phyloP scores from a whole-genome alignment of 1,140 invertebrate species.

The Drosophila mojavensis region DNA sequence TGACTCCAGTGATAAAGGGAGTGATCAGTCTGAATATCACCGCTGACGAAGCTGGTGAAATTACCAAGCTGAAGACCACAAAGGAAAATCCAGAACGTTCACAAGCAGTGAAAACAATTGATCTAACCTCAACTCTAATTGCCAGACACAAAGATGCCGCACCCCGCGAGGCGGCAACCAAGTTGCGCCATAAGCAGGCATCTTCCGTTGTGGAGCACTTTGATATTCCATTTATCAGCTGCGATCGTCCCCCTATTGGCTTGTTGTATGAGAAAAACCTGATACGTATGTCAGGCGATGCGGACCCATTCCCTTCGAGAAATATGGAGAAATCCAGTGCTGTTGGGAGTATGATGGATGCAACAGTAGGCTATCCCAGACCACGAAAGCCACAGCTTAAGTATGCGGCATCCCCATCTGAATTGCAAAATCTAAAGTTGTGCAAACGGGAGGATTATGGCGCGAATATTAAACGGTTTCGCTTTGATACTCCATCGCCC shows the following conservation, averaged over 20 bases:
- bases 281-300: neutral
- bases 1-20: slow-evolving; percentile 23
- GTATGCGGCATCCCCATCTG: slow-evolving; percentile 38
- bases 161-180: slow-evolving; percentile 58
- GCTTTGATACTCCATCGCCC: slow-evolving; percentile 72
- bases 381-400: slow-evolving; percentile 39
- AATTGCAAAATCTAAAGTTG: slow-evolving; percentile 52
- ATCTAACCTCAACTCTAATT: slow-evolving; percentile 60
- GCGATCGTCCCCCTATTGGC: slow-evolving; percentile 20
- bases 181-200: slow-evolving; percentile 29
- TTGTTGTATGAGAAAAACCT: slow-evolving; percentile 9
- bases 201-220: slow-evolving; percentile 41
- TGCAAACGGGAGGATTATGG: slow-evolving; percentile 48
- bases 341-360: slow-evolving; percentile 50
- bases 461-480: slow-evolving; percentile 62
- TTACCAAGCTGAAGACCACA: neutral
- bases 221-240: slow-evolving; percentile 73
- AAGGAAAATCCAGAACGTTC: neutral
- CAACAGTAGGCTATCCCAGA: slow-evolving; percentile 43
- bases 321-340: slow-evolving; percentile 29
- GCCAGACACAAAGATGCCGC: slow-evolving; percentile 25
- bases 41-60: slow-evolving; percentile 31
- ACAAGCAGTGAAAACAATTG: slow-evolving; percentile 31
- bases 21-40: slow-evolving; percentile 34
- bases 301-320: neutral